These are phyloP conservation scores for Marasmarcha lunaedactyla DNA, from an alignment of 2,888 invertebrate genomes.

Conservation along the genomic window DNA sequence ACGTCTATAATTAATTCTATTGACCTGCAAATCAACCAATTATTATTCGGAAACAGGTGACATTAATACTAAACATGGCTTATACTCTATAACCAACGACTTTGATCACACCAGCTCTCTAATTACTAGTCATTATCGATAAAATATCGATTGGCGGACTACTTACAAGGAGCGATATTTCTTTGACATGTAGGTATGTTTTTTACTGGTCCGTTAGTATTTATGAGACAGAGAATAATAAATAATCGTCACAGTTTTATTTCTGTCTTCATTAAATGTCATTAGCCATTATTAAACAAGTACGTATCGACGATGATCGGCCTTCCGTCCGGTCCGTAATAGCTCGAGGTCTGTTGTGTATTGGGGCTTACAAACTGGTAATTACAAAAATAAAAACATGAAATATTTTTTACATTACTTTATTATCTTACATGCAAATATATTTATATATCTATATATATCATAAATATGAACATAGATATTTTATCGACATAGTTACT, in stretches of 20 bases:
- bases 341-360: conserved; percentile 20
- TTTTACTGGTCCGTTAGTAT: conserved; percentile 25
- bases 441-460: no score
- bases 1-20: no score
- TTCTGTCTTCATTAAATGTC: conserved; percentile 66
- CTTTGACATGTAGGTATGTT: not conserved
- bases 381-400: no score
- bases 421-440: no score
- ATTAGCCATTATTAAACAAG: conserved; percentile 67
- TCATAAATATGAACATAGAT: no score
- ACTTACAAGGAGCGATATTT: conserved; percentile 14
- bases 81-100: not conserved
- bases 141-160: conserved; percentile 1
- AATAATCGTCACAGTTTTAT: conserved; percentile 63
- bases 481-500: no score
- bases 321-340: conserved; percentile 65
- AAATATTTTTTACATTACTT: no score
- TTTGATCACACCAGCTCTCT: not conserved
- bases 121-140: not conserved
- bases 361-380: no score
- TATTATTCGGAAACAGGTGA: no score
- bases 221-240: conserved; percentile 34
- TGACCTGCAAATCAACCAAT: no score
- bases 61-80: not conserved
- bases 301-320: conserved; percentile 59